Evolutionary conservation across 1,140 invertebrate genomes (phyloP).

Genomic region (Drosophila rufa): DNA sequence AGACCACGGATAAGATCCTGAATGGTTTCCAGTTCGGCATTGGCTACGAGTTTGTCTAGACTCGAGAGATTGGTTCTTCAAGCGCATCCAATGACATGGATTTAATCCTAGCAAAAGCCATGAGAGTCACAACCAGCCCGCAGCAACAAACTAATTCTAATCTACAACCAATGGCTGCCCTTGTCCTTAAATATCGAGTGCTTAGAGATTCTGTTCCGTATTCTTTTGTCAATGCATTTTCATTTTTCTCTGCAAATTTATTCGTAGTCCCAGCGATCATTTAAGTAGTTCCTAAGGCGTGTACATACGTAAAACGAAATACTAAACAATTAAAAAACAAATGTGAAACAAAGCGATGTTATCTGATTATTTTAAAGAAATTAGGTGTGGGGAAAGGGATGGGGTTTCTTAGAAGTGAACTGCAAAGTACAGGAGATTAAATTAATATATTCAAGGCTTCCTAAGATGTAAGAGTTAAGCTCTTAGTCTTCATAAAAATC

Average conservation of each 20-base stretch:
- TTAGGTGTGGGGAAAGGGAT: too few species aligned
- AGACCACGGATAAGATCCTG: slow-evolving; percentile 53
- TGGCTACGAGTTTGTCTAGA: slow-evolving; percentile 83
- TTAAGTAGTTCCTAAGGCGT: slow-evolving; percentile 71
- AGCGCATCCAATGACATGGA: slow-evolving; percentile 25
- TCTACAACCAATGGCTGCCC: slow-evolving; percentile 33
- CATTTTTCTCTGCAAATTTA: slow-evolving; percentile 60
- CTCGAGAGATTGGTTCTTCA: slow-evolving; percentile 33
- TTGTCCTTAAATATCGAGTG: slow-evolving; percentile 19
- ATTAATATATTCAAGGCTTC: too few species aligned
- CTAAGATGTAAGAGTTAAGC: too few species aligned
- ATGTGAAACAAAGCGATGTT: slow-evolving; percentile 14
- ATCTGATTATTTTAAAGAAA: background rate
- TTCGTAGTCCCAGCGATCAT: slow-evolving; percentile 52
- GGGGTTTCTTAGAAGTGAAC: too few species aligned
- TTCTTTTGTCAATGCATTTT: slow-evolving; percentile 73
- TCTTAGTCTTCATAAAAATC: too few species aligned
- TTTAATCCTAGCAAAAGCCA: slow-evolving; percentile 50
- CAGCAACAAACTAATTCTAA: slow-evolving; percentile 29
- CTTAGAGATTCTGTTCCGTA: slow-evolving; percentile 50
- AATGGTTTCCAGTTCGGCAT: slow-evolving; percentile 84
- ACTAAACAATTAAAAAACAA: slow-evolving; percentile 32
- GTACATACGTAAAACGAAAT: slow-evolving; percentile 62
- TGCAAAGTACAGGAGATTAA: too few species aligned
- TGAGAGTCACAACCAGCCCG: slow-evolving; percentile 45